Evolutionary conservation across 2,113 vertebrate species (phyloP), one percentile per base, ranked within the genome.

Genomic region (Podarcis cretensis): DNA sequence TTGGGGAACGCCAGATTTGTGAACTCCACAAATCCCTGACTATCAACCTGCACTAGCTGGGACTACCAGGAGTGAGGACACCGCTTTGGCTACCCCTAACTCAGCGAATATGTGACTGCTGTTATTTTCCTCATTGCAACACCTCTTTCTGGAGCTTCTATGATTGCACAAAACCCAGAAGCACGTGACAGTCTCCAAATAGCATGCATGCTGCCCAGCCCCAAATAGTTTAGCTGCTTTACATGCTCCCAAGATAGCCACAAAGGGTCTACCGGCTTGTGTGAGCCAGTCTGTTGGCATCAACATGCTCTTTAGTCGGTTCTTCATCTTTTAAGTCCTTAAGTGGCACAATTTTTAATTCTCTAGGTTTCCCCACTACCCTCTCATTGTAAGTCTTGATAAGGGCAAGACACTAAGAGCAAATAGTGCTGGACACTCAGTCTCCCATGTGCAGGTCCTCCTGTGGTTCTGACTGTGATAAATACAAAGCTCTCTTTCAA

Each of bases 271-370:
- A 13, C 30, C 30, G 65, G 16, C 30, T 43, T 78, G 3, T 66
- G 59, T 77, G 59, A 86, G 68, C 43, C 16, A 20, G 43, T 48
- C 21, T 9, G 85, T 20, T 83, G n/a, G 8, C 87, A 32, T 27
- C 7, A 81, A 3, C 54, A 13, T 40, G 74, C 63, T 76, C 80
- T 87, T 80, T 83, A 76, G 76, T 40, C 40, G 10, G 57, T 18
- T 6, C 2, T 40, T 86, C 32, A 35, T 35, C 35, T 5, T 18
- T 63, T 21, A 84, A 65, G 43, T 69, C 57, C 48, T 16, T 3
- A 5, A 57, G 7, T 32, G 54, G 79, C 13, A 14, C 69, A 35
- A 71, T 90, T 81, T 92, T 83, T 77, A 84, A 30, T 57, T 86
- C 32, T 71, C 13, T 6, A 13, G 4, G 6, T 78, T 88, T 43